These are phyloP conservation scores for Passer domesticus DNA, from an alignment of 2,113 vertebrate species.

Conservation along the genomic window DNA sequence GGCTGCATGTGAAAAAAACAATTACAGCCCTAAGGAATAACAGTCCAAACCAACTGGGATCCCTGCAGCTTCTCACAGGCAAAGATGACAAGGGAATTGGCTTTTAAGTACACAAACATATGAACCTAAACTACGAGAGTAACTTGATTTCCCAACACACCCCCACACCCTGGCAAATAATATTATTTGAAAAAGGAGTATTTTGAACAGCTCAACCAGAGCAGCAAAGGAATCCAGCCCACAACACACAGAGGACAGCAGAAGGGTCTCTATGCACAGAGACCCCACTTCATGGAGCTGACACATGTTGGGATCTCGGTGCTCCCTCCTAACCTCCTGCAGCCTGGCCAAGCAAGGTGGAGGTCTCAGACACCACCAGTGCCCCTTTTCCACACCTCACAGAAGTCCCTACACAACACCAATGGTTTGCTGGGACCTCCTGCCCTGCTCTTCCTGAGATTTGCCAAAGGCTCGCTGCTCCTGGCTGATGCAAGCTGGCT, in stretches of 20 bases:
- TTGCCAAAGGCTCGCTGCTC: not conserved
- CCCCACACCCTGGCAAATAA: not conserved
- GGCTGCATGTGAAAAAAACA: not conserved
- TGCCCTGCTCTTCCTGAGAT: not conserved
- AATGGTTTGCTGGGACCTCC: not conserved
- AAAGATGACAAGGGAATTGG: not conserved
- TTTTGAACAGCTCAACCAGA: not conserved
- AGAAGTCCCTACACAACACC: not conserved
- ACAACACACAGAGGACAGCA: not conserved
- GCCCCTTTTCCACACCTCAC: not conserved
- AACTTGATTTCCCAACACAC: not conserved
- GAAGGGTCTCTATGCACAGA: not conserved
- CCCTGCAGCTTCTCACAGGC: slow-evolving; percentile 14
- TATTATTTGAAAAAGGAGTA: not conserved
- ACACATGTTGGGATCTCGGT: not conserved
- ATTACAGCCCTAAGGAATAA: slow-evolving; percentile 1
- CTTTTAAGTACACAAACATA: not conserved
- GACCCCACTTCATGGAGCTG: not conserved
- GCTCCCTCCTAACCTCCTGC: not conserved
- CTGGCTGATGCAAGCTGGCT: not conserved
- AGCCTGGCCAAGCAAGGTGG: not conserved
- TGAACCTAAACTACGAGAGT: not conserved
- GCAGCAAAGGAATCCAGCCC: not conserved
- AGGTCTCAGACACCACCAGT: not conserved
- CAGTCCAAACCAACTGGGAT: slow-evolving; percentile 8